Evolutionary conservation across 2,888 invertebrate genomes (phyloP).

Genomic region (Dendrolimus pini): DNA sequence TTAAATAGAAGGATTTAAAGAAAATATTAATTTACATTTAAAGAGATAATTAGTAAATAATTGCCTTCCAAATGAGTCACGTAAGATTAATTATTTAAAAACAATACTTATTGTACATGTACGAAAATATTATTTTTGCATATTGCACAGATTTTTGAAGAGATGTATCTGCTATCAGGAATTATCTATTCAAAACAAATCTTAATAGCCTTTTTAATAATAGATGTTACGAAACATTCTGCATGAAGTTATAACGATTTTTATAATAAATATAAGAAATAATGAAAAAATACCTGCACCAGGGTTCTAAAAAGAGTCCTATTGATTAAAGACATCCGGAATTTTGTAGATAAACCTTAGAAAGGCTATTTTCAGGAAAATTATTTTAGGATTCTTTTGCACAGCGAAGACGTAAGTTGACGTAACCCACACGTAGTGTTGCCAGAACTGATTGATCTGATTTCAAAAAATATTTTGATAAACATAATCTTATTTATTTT

Average conservation of each 20-base stretch:
- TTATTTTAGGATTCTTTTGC: constrained; percentile 50
- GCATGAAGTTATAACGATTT: constrained; percentile 7
- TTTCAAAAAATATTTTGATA: too few relatives aligned
- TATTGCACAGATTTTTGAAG: constrained; percentile 6
- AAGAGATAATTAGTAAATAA: not conserved
- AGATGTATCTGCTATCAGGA: too few relatives aligned
- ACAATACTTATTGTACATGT: not conserved
- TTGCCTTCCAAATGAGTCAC: constrained; percentile 7
- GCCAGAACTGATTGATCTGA: too few relatives aligned
- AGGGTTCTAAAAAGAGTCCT: constrained; percentile 58
- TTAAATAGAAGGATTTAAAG: too few relatives aligned
- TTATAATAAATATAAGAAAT: constrained; percentile 4
- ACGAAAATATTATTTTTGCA: not conserved
- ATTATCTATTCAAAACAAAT: not conserved
- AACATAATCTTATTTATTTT: too few relatives aligned
- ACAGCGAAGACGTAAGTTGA: constrained; percentile 43
- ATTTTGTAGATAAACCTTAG: constrained; percentile 24
- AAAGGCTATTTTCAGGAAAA: constrained; percentile 35
- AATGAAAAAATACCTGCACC: constrained; percentile 45
- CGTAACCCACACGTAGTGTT: constrained; percentile 28
- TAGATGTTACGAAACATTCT: constrained; percentile 57
- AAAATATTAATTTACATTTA: too few relatives aligned
- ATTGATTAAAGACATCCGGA: constrained; percentile 56
- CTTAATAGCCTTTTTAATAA: not conserved
- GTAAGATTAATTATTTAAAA: constrained; percentile 8